These are phyloP conservation scores for Clunio marinus DNA, from an alignment of 2,888 invertebrate genomes.

Conservation along the genomic window DNA sequence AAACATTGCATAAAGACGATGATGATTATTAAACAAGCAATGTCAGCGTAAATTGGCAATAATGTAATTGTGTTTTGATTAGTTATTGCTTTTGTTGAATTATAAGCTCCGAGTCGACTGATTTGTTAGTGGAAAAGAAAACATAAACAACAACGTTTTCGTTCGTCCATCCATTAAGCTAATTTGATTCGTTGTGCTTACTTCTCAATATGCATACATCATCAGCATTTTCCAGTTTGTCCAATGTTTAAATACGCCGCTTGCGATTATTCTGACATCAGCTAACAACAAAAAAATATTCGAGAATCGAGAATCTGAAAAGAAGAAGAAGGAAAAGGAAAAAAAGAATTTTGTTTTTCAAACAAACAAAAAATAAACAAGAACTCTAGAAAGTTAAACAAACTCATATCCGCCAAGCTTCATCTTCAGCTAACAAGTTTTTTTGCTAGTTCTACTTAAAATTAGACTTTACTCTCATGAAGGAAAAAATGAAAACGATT, in stretches of 20 bases:
- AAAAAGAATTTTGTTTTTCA: slow-evolving; percentile 3
- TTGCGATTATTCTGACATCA: neutral
- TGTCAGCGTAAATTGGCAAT: slow-evolving; percentile 6
- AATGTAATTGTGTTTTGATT: slow-evolving; percentile 6
- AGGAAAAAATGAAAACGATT: too few relatives aligned
- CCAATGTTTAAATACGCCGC: neutral
- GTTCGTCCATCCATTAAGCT: neutral
- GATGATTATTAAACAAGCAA: neutral
- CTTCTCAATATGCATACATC: neutral
- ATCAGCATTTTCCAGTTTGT: neutral
- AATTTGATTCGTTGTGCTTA: neutral
- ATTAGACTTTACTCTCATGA: too few relatives aligned
- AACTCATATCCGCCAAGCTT: slow-evolving; percentile 5
- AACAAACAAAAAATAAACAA: slow-evolving; percentile 10
- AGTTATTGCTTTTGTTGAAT: neutral
- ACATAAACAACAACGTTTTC: too few relatives aligned
- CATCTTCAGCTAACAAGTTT: neutral
- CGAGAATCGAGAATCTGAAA: too few relatives aligned
- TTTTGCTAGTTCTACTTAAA: neutral
- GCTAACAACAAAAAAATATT: neutral
- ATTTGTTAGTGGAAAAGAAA: too few relatives aligned
- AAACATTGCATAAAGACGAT: too few relatives aligned
- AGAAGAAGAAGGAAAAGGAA: too few relatives aligned
- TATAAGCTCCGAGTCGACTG: too few relatives aligned
- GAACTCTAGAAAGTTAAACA: neutral